phyloP scores from a whole-genome alignment of 53 echinoderm and acorn worm species.

The Pentamera pediparva region DNA sequence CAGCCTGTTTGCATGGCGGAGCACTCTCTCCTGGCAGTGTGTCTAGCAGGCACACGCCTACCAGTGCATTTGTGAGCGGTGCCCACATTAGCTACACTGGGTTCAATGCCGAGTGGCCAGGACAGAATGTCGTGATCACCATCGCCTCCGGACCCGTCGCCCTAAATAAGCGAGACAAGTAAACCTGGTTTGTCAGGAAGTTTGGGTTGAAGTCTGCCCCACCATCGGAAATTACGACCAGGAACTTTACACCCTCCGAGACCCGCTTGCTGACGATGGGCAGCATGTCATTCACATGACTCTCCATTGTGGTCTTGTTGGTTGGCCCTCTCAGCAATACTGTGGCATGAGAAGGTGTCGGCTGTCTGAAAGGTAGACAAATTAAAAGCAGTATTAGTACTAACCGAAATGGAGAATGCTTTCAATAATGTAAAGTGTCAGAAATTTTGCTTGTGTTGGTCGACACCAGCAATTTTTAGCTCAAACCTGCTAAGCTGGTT shows the following conservation, averaged over 20 bases:
- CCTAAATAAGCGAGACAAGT: background rate
- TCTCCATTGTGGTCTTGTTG: constrained; percentile 17
- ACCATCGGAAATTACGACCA: background rate
- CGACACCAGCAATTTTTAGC: too few species aligned
- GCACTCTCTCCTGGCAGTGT: background rate
- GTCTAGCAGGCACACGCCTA: constrained; percentile 5
- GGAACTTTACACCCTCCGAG: constrained; percentile 2
- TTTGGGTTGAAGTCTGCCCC: constrained; percentile 5
- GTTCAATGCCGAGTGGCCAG: constrained; percentile 9
- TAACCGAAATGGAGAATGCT: too few species aligned
- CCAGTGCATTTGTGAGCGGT: background rate
- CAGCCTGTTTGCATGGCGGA: background rate
- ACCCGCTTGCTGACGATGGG: background rate
- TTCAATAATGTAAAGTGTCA: too few species aligned
- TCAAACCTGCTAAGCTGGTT: too few species aligned
- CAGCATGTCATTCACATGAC: background rate
- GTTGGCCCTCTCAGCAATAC: constrained; percentile 24
- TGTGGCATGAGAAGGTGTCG: constrained; percentile 8
- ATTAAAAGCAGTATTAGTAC: too few species aligned
- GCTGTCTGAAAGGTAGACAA: too few species aligned
- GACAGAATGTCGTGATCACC: background rate
- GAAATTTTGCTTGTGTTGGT: too few species aligned
- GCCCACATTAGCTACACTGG: constrained; percentile 6
- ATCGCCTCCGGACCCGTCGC: background rate
- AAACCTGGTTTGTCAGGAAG: background rate